Base-by-base conservation (phyloP, 2,113 vertebrate species). In the Nettapus auritus region DNA sequence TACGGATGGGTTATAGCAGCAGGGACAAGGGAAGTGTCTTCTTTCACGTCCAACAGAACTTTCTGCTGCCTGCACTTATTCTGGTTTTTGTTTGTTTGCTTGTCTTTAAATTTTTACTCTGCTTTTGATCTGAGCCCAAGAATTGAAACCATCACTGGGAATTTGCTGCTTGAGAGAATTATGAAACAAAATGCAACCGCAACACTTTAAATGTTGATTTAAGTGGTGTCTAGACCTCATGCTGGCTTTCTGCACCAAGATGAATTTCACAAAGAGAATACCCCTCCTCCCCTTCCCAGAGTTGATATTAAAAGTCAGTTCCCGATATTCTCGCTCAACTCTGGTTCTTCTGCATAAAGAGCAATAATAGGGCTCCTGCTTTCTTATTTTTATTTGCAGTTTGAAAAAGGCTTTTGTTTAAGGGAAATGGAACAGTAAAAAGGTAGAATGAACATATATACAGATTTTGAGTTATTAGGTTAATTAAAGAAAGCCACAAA, bases 201-300 rank as follows among this genome's bases (percentile, higher is more conserved):
- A 97, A 89, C 83, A 77, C 55, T 96, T 92, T 87, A 96, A 92
- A 90, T 89, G 94, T 94, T 94, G 81, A 87, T 94, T 89, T 94
- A 96, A 96, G 86, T 86, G 81, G 86, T 87, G 86, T 87, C 81
- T 92, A 94, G 90, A 95, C 92, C 67, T 96, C 92, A 86, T 84
- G 88, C 92, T 94, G 92, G 31, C 78, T 89, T 92, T 95, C 81
- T 93, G 36, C 78, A 93, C 70, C 74, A 82, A 62, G 63, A 82
- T 59, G 57, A 90, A 82, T 82, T 85, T 95, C 86, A 90, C 46
- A 69, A 62, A 92, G 74, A 79, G 62, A 87, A 82, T 28, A 82
- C 8, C 14, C 59, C 59, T 76, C 74, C 69, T 89, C 34, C 62
- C 8, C 25, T 84, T 64, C 52, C 44, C 88, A 79, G 74, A 85